Conservation (phyloP, 2,888 invertebrate species). For the Drosophila flavopinicola region DNA sequence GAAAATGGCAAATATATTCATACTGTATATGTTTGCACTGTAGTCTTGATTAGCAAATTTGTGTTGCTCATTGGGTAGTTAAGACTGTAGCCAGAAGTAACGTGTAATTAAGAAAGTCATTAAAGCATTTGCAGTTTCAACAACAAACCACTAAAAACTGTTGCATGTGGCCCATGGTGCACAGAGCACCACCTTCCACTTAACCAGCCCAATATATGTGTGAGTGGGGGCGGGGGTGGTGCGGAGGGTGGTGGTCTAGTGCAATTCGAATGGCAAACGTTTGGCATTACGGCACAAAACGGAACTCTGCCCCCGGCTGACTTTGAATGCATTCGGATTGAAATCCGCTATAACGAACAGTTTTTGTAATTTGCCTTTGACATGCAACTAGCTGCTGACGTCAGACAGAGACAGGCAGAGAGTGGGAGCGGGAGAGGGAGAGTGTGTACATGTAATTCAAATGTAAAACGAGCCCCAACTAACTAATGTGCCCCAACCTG, state of each 20-base stretch:
- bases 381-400: constrained; percentile 62
- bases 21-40: neutral
- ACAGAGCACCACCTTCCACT: neutral
- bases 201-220: neutral
- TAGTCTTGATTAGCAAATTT: neutral
- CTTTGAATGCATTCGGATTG: constrained; percentile 55
- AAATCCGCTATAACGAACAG: constrained; percentile 44
- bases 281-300: constrained; percentile 33
- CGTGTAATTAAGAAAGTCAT: constrained; percentile 62
- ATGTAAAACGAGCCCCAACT: constrained; percentile 26
- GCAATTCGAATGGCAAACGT: constrained; percentile 25
- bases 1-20: too few relatives aligned
- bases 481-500: too few relatives aligned
- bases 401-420: constrained; percentile 32
- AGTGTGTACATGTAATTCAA: constrained; percentile 37
- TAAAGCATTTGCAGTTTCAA: constrained; percentile 22
- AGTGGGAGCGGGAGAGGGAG: neutral
- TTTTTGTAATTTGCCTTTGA: constrained; percentile 71
- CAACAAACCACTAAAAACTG: constrained; percentile 50
- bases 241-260: too few relatives aligned
- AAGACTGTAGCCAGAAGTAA: constrained; percentile 46
- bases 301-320: constrained; percentile 26
- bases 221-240: too few relatives aligned
- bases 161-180: constrained; percentile 56
- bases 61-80: neutral